These are phyloP conservation scores for Motacilla tschutschensis DNA, from an alignment of 2,113 vertebrate genomes.

Conservation along the genomic window DNA sequence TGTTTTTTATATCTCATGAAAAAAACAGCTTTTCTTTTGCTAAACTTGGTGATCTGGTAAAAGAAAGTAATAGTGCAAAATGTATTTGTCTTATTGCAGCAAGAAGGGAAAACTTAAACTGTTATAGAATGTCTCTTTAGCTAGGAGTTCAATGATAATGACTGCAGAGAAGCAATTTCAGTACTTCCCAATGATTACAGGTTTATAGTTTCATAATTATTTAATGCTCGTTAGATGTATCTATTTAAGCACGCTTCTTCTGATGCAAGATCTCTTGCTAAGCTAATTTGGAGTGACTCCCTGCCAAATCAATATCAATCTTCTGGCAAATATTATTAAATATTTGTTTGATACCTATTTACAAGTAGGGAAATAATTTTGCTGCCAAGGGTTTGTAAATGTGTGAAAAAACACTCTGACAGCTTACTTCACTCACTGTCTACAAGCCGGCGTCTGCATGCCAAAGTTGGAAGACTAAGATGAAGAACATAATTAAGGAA, in stretches of 20 bases:
- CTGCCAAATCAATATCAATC: conserved; percentile 74
- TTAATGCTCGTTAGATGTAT: conserved; percentile 47
- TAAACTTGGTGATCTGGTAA: background rate
- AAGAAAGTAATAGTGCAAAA: background rate
- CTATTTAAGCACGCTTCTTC: conserved; percentile 30
- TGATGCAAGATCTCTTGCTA: conserved; percentile 44
- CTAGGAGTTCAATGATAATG: background rate
- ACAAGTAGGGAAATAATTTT: conserved; percentile 79
- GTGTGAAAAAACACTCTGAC: conserved; percentile 73
- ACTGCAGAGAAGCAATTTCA: conserved; percentile 14
- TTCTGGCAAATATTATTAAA: conserved; percentile 77
- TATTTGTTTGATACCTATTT: conserved; percentile 81
- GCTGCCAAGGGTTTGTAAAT: conserved; percentile 74
- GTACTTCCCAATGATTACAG: conserved; percentile 32
- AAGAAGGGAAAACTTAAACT: background rate
- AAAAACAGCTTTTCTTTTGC: background rate
- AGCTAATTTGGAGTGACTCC: conserved; percentile 54
- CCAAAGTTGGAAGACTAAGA: conserved; percentile 88
- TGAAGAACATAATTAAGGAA: conserved; percentile 98
- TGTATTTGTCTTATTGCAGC: background rate
- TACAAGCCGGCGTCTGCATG: conserved; percentile 63
- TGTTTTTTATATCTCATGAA: background rate
- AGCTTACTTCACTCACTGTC: conserved; percentile 83
- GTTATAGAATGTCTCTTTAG: background rate
- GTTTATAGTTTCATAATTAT: conserved; percentile 49